Evolutionary conservation across 2,888 invertebrate species (phyloP).

Genomic region (Escarpia spicata): DNA sequence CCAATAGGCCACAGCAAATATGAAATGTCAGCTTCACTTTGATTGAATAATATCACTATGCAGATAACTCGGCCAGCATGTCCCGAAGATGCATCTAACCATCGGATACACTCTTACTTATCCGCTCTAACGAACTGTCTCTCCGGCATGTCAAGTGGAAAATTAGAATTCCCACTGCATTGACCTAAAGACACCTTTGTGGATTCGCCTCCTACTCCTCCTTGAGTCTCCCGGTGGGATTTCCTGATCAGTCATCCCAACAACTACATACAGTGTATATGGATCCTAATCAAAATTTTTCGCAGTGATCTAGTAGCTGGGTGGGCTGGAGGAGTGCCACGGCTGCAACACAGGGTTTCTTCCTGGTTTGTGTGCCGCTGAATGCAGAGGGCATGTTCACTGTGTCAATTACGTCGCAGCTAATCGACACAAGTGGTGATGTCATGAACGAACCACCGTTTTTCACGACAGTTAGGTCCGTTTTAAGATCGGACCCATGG

Average conservation of each 20-base stretch:
- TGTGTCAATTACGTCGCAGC: no score
- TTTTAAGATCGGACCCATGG: not conserved
- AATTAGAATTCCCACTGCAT: not conserved
- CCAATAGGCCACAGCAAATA: not conserved
- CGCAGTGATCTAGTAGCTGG: not conserved
- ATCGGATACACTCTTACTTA: not conserved
- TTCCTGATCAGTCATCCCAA: not conserved
- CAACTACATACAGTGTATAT: not conserved
- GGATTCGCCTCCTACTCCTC: not conserved
- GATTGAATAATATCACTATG: not conserved
- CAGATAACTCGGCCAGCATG: not conserved
- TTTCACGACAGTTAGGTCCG: not conserved
- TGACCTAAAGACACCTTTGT: not conserved
- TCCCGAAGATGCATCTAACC: not conserved
- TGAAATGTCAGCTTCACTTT: not conserved
- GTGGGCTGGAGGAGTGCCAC: not conserved
- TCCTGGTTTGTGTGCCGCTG: not conserved
- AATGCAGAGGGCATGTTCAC: not conserved
- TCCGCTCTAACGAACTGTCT: slow-evolving; percentile 9
- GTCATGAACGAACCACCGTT: not conserved
- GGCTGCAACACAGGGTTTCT: not conserved
- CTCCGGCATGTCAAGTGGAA: not conserved
- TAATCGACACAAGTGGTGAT: not conserved
- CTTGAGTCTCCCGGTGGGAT: not conserved
- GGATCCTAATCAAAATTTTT: not conserved